Percentiles rank a stretch among this genome's conserved stretches.
Evolutionary conservation across 2,797 vertebrate species (phyloP).

Genomic region (Chiloscyllium punctatum): DNA sequence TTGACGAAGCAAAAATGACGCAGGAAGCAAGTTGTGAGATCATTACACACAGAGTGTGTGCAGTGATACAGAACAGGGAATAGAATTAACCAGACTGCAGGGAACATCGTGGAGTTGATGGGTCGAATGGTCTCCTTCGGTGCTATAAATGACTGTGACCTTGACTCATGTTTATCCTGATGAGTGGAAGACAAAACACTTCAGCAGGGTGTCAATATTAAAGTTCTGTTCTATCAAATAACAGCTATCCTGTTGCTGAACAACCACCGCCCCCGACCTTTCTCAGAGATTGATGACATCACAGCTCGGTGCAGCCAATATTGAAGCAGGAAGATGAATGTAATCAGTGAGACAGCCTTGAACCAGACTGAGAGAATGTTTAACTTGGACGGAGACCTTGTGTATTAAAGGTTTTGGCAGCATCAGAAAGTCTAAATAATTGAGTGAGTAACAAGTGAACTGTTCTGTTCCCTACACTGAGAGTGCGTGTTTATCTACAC

Average conservation of each 20-base stretch:
- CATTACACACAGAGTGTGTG: too few relatives aligned
- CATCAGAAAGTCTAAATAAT: not conserved
- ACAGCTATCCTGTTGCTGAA: not conserved
- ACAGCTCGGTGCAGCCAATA: not conserved
- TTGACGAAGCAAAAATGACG: too few relatives aligned
- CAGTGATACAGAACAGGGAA: too few relatives aligned
- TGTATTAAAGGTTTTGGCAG: not conserved
- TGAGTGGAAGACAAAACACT: too few relatives aligned
- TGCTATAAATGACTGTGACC: too few relatives aligned
- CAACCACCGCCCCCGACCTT: not conserved
- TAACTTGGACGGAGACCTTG: not conserved
- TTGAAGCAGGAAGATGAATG: not conserved
- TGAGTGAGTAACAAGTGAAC: not conserved
- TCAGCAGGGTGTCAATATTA: too few relatives aligned
- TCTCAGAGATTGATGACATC: not conserved
- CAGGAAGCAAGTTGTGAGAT: too few relatives aligned
- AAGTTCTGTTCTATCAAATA: too few relatives aligned
- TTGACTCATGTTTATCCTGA: too few relatives aligned
- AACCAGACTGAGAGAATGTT: not conserved
- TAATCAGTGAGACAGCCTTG: not conserved
- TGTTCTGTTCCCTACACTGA: not conserved
- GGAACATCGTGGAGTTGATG: too few relatives aligned
- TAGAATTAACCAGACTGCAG: too few relatives aligned
- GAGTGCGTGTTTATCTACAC: not conserved
- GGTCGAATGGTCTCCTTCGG: too few relatives aligned